Percentiles rank a stretch among this genome's conserved stretches.
Conservation (phyloP, 2,113 vertebrate genomes). For the Collichthys lucidus region DNA sequence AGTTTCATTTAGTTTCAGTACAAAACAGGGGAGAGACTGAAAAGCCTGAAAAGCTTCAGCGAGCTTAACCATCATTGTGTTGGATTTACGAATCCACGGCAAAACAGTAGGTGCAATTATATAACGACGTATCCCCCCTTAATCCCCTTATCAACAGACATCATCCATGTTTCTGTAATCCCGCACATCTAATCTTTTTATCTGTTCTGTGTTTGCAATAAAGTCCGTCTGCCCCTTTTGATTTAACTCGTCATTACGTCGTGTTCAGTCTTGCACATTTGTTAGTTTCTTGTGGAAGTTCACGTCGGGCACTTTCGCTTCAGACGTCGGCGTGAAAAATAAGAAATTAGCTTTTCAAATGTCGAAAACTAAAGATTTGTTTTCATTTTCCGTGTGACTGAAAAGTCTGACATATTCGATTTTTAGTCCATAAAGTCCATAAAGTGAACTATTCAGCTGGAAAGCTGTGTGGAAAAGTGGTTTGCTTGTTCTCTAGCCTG, state of each 20-base stretch:
- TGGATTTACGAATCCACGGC: not conserved
- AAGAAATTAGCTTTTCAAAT: not conserved
- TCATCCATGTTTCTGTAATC: constrained; percentile 52
- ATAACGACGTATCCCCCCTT: constrained; percentile 23
- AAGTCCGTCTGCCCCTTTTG: not conserved
- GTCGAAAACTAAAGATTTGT: not conserved
- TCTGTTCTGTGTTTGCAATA: constrained; percentile 13
- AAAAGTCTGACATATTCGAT: not conserved
- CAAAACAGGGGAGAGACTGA: not conserved
- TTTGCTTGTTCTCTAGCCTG: constrained; percentile 14
- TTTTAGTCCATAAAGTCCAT: not conserved
- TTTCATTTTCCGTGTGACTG: not conserved
- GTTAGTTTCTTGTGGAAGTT: not conserved
- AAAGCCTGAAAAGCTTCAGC: not conserved
- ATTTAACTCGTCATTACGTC: not conserved
- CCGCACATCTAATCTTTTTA: constrained; percentile 50
- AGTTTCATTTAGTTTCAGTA: not conserved
- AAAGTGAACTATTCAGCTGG: constrained; percentile 28
- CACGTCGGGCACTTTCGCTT: not conserved
- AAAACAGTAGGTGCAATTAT: constrained; percentile 4
- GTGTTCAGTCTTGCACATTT: not conserved
- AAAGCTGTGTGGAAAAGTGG: constrained; percentile 18
- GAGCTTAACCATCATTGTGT: constrained; percentile 14
- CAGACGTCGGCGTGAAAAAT: not conserved
- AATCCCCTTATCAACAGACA: constrained; percentile 54